phyloP scores from a whole-genome alignment of 2,888 invertebrate species.

The Acanthoscelides obtectus region DNA sequence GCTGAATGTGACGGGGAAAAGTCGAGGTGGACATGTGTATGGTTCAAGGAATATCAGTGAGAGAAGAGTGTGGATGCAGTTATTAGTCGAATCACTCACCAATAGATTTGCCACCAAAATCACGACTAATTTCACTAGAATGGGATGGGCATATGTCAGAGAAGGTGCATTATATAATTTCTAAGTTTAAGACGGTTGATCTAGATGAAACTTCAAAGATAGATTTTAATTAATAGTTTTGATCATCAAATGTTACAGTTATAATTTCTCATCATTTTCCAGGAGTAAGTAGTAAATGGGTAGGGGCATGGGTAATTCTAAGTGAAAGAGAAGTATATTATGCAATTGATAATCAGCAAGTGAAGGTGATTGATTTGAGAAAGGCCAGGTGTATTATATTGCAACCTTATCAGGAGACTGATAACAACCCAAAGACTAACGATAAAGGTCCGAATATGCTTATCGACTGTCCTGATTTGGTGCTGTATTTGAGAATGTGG shows the following conservation, averaged over 20 bases:
- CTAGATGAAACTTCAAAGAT: not conserved
- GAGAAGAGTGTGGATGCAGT: slow-evolving; percentile 71
- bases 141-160: slow-evolving; percentile 76
- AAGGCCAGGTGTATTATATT: slow-evolving; percentile 69
- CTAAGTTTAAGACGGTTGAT: not conserved
- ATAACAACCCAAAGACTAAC: slow-evolving; percentile 46
- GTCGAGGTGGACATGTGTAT: slow-evolving; percentile 53
- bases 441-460: slow-evolving; percentile 63
- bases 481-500: slow-evolving; percentile 69
- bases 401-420: slow-evolving; percentile 53
- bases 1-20: slow-evolving; percentile 51
- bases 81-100: slow-evolving; percentile 69
- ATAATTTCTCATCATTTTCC: slow-evolving; percentile 19
- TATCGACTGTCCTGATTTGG: slow-evolving; percentile 63
- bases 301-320: slow-evolving; percentile 75
- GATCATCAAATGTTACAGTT: not conserved
- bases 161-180: slow-evolving; percentile 48
- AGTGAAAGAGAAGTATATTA: slow-evolving; percentile 62
- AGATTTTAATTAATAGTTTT: not conserved
- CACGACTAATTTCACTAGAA: slow-evolving; percentile 66
- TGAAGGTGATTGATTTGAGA: slow-evolving; percentile 67
- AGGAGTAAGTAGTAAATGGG: slow-evolving; percentile 73
- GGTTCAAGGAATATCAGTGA: slow-evolving; percentile 54
- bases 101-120: slow-evolving; percentile 63
- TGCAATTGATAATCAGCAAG: slow-evolving; percentile 51